phyloP scores from a whole-genome alignment of 2,888 invertebrate genomes.

The Meliscaeva auricollis region DNA sequence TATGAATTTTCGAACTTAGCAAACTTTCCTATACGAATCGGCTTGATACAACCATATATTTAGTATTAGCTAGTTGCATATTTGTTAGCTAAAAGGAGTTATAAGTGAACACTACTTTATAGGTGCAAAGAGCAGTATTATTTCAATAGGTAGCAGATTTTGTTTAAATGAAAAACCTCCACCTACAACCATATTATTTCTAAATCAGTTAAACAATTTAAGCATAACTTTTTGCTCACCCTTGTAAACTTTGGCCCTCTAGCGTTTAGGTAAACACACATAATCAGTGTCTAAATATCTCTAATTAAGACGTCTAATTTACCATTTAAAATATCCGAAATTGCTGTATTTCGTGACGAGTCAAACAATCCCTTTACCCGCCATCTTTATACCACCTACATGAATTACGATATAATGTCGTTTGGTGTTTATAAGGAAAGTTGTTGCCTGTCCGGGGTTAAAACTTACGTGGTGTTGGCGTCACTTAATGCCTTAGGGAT shows the following conservation, averaged over 20 bases:
- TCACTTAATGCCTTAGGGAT: slow-evolving; percentile 64
- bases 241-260: neutral
- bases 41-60: too few species aligned
- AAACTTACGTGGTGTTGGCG: slow-evolving; percentile 22
- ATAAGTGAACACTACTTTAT: too few species aligned
- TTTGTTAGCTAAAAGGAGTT: too few species aligned
- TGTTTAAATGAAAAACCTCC: too few species aligned
- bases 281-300: slow-evolving; percentile 51
- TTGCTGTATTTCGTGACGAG: slow-evolving; percentile 52
- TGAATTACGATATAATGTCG: neutral
- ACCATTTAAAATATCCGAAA: slow-evolving; percentile 60
- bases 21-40: too few species aligned
- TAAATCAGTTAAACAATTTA: too few species aligned
- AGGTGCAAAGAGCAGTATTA: too few species aligned
- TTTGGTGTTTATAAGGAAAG: slow-evolving; percentile 19
- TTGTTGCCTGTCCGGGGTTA: slow-evolving; percentile 37
- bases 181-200: too few species aligned
- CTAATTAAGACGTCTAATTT: slow-evolving; percentile 69
- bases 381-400: neutral
- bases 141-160: too few species aligned
- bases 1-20: too few species aligned
- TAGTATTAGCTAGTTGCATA: too few species aligned
- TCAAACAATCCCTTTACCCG: slow-evolving; percentile 6
- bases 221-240: neutral
- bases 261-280: neutral